Conservation (phyloP, 2,888 invertebrate species). For the Melinopterus prodromus region DNA sequence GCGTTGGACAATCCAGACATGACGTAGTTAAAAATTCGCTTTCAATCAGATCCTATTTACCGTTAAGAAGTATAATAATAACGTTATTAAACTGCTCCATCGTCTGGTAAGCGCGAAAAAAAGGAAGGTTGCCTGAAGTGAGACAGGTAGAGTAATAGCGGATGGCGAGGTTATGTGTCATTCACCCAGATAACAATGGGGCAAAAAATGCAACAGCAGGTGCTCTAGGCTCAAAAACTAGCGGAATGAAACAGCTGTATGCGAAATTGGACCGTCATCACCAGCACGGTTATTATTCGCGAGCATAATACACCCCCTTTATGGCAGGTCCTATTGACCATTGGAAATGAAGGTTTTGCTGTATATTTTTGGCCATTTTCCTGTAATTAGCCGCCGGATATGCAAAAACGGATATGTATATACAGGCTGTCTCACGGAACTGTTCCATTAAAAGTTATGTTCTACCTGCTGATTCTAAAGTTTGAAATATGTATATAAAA, state of each 20-base stretch:
- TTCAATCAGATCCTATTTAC: background rate
- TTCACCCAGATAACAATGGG: background rate
- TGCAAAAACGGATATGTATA: background rate
- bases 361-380: background rate
- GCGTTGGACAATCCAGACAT: background rate
- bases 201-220: conserved; percentile 4
- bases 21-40: background rate
- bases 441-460: too few species aligned
- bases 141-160: background rate
- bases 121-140: background rate
- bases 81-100: background rate
- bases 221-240: conserved; percentile 4
- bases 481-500: too few species aligned
- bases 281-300: background rate
- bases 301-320: background rate
- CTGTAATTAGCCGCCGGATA: background rate
- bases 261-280: conserved; percentile 4
- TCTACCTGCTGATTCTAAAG: too few species aligned
- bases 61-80: background rate
- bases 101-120: background rate
- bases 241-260: background rate
- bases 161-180: background rate
- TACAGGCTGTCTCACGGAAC: too few species aligned
- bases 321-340: background rate
- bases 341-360: background rate